These are phyloP conservation scores for Lysandra bellargus DNA, from an alignment of 2,888 invertebrate species.

Conservation along the genomic window DNA sequence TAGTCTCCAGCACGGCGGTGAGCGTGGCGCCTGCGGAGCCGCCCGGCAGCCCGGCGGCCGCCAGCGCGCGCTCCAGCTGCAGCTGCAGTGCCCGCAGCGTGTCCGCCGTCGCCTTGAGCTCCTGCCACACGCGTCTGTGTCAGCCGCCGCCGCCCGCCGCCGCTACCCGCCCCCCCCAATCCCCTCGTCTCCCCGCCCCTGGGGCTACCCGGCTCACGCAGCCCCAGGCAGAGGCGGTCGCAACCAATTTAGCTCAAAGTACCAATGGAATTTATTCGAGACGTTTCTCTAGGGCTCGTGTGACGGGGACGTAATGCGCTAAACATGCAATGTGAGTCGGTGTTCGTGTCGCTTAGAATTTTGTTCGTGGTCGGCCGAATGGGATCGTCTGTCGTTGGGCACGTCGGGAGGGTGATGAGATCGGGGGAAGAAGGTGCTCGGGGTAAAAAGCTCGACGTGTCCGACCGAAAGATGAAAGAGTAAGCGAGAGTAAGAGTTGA, in stretches of 20 bases:
- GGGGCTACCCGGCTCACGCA: conserved; percentile 59
- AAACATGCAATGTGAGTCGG: conserved; percentile 78
- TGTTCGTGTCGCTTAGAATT: conserved; percentile 62
- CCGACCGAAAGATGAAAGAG: conserved; percentile 59
- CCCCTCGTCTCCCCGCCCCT: conserved; percentile 54
- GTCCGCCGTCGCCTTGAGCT: conserved; percentile 91
- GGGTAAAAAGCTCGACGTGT: conserved; percentile 72
- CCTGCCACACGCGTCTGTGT: conserved; percentile 78
- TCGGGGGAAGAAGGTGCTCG: conserved; percentile 64
- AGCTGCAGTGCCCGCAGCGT: conserved; percentile 90
- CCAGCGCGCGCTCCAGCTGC: conserved; percentile 87
- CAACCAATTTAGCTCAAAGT: conserved; percentile 63
- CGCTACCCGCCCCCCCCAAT: conserved; percentile 52
- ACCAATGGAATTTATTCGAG: conserved; percentile 68
- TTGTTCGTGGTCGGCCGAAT: conserved; percentile 66
- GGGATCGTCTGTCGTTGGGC: conserved; percentile 49
- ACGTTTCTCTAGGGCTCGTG: conserved; percentile 74
- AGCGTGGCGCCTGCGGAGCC: conserved; percentile 83
- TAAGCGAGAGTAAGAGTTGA: conserved; percentile 67
- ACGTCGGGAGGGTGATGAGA: conserved; percentile 58
- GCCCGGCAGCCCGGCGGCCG: conserved; percentile 82
- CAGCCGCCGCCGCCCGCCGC: conserved; percentile 62
- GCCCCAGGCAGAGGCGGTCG: conserved; percentile 65
- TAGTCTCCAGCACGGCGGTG: conserved; percentile 89
- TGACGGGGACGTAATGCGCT: conserved; percentile 77